phyloP scores from a whole-genome alignment of 2,113 vertebrate genomes.

The Tamias sibiricus region DNA sequence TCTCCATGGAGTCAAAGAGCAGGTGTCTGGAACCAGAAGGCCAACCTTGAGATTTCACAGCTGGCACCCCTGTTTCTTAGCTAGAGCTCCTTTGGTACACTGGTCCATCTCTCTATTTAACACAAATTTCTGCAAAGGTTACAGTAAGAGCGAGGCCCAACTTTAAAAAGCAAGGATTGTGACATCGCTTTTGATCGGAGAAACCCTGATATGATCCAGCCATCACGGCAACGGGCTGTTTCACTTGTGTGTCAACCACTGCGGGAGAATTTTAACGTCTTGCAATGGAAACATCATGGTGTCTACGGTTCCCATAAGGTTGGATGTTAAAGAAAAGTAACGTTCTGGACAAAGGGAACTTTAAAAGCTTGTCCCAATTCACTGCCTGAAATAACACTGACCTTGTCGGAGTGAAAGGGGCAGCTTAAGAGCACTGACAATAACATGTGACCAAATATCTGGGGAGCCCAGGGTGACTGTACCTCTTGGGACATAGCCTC shows the following conservation, averaged over 20 bases:
- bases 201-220: too few species aligned
- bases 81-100: fast-evolving
- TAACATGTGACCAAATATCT: not conserved
- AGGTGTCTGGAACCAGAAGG: not conserved
- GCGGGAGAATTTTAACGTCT: not conserved
- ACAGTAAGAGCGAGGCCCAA: fast-evolving
- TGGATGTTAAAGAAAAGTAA: not conserved
- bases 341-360: not conserved
- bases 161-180: not conserved
- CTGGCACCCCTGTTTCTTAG: fast-evolving
- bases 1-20: too few species aligned
- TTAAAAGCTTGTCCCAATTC: not conserved
- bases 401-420: not conserved
- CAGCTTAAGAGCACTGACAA: not conserved
- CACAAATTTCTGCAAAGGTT: not conserved
- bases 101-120: not conserved
- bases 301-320: not conserved
- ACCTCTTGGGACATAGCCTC: not conserved
- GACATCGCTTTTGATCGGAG: not conserved
- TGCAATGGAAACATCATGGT: not conserved
- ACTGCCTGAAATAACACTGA: not conserved
- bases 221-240: not conserved
- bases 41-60: not conserved
- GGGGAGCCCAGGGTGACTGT: not conserved
- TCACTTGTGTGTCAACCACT: not conserved